Percentiles rank a stretch among this genome's conserved stretches.
phyloP scores from a whole-genome alignment of 2,888 invertebrate species.

The Ophion slaviceki region DNA sequence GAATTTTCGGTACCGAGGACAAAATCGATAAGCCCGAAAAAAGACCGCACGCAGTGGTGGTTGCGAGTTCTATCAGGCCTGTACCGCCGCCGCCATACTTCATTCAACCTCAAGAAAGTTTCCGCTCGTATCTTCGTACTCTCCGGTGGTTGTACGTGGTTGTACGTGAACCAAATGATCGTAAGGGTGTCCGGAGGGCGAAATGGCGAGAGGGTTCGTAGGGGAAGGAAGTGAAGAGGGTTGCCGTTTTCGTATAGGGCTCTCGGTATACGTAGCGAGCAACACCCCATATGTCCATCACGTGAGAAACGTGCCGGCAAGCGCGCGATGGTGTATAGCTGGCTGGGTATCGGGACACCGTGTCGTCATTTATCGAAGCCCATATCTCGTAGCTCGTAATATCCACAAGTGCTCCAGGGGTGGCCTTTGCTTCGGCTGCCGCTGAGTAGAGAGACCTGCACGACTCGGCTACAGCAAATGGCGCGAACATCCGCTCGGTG shows the following conservation, averaged over 20 bases:
- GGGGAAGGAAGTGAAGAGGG: conserved; percentile 24
- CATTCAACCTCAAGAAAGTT: conserved; percentile 33
- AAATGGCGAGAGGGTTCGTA: not conserved
- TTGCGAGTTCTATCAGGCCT: not conserved
- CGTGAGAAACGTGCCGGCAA: conserved; percentile 68
- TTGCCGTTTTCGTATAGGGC: conserved; percentile 41
- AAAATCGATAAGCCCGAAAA: not conserved
- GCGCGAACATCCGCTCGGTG: conserved; percentile 82
- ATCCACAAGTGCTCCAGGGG: conserved; percentile 35
- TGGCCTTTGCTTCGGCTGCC: conserved; percentile 34
- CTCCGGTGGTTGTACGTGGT: conserved; percentile 5
- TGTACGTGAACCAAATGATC: conserved; percentile 23
- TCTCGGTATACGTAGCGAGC: conserved; percentile 6
- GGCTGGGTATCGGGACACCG: conserved; percentile 70
- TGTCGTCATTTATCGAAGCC: conserved; percentile 68
- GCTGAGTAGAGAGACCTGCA: conserved; percentile 39
- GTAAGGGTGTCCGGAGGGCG: conserved; percentile 20
- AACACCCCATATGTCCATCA: conserved; percentile 73
- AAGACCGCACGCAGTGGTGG: not conserved
- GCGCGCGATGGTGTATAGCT: conserved; percentile 35
- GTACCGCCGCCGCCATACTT: conserved; percentile 1
- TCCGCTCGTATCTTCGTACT: conserved; percentile 54
- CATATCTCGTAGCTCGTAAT: conserved; percentile 56
- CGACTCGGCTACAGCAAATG: conserved; percentile 78
- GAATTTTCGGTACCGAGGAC: not conserved